A percentile compares a stretch with the other conserved stretches of the same genome.
Evolutionary conservation across 1,140 invertebrate species (phyloP).

Genomic region (Ips nitidus): DNA sequence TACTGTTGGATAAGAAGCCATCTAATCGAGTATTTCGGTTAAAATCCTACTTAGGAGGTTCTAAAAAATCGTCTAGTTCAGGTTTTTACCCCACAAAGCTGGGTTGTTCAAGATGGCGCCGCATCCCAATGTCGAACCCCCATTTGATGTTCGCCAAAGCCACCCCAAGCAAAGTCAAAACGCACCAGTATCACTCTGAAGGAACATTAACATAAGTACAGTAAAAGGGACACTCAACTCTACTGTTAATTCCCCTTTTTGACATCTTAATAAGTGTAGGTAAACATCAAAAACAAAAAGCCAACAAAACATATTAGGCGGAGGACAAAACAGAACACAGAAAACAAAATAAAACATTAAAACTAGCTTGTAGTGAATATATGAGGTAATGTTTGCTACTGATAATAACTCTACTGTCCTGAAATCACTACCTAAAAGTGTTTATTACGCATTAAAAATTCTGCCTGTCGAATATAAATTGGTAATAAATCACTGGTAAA

Average conservation of each 20-base stretch:
- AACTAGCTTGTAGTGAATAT: slow-evolving; percentile 15
- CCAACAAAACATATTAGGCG: slow-evolving; percentile 19
- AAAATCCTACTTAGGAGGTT: too few relatives aligned
- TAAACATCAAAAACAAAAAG: not conserved
- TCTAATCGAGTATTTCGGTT: too few relatives aligned
- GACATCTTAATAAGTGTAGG: too few relatives aligned
- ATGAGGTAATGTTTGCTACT: not conserved
- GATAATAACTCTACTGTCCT: not conserved
- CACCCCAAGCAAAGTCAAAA: slow-evolving; percentile 37
- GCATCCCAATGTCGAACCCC: slow-evolving; percentile 7
- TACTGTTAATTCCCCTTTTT: too few relatives aligned
- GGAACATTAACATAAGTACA: slow-evolving; percentile 4
- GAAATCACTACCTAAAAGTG: not conserved
- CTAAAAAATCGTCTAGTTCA: not conserved
- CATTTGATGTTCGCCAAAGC: slow-evolving; percentile 15
- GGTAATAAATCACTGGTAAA: too few relatives aligned
- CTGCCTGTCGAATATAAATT: too few relatives aligned
- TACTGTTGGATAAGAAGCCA: too few relatives aligned
- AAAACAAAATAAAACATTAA: slow-evolving; percentile 10
- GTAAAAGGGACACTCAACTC: too few relatives aligned
- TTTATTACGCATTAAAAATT: not conserved
- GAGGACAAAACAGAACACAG: slow-evolving; percentile 5
- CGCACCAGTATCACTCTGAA: slow-evolving; percentile 15
- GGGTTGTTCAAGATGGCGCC: slow-evolving; percentile 1
- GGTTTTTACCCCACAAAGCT: slow-evolving; percentile 8